Conservation (phyloP, 1,140 invertebrate species). For the Monochamus saltuarius region DNA sequence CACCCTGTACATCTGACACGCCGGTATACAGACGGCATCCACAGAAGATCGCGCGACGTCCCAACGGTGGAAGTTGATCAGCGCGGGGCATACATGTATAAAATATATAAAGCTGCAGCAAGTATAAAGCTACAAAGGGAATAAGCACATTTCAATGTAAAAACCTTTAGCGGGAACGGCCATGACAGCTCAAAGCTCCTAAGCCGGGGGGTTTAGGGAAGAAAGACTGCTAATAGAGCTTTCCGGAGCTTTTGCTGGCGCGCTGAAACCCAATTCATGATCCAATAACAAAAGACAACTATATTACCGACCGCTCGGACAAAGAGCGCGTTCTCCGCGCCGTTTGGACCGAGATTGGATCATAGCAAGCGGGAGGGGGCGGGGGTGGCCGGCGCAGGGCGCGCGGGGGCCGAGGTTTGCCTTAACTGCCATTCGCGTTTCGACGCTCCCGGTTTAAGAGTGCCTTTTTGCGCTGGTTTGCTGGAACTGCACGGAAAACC, state of each 20-base stretch:
- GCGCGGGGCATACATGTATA: conserved; percentile 11
- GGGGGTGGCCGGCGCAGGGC: too few relatives aligned
- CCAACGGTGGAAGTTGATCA: too few relatives aligned
- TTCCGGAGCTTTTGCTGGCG: conserved; percentile 51
- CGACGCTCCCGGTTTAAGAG: too few relatives aligned
- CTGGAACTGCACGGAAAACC: too few relatives aligned
- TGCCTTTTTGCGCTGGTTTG: too few relatives aligned
- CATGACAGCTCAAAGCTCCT: conserved; percentile 51
- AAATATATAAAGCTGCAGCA: conserved; percentile 27
- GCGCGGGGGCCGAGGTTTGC: too few relatives aligned
- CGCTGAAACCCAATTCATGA: conserved; percentile 53
- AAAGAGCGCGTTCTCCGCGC: conserved; percentile 35
- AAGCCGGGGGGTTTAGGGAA: conserved; percentile 51
- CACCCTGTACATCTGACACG: too few relatives aligned
- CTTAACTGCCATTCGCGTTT: too few relatives aligned
- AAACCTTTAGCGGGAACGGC: conserved; percentile 47
- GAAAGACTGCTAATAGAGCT: conserved; percentile 55
- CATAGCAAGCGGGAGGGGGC: not conserved
- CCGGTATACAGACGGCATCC: too few relatives aligned
- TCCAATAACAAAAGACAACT: conserved; percentile 55
- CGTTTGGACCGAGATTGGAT: conserved; percentile 9
- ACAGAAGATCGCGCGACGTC: too few relatives aligned
- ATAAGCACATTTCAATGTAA: conserved; percentile 52
- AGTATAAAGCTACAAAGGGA: conserved; percentile 45
- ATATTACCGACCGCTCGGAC: conserved; percentile 53